Conservation (phyloP, 2,797 vertebrate species). For the Xiphorhynchus erythropygius region DNA sequence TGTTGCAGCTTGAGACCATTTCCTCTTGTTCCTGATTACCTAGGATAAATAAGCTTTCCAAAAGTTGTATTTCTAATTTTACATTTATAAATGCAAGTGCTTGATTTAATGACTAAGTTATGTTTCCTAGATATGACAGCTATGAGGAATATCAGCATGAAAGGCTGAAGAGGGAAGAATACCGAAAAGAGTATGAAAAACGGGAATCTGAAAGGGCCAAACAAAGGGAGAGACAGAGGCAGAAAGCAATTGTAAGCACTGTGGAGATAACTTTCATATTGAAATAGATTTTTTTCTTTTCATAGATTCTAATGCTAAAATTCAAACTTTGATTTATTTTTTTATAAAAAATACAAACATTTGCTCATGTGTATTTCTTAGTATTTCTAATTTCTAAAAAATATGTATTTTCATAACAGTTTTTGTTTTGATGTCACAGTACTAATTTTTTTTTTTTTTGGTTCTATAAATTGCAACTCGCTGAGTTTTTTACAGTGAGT, state of each 20-base stretch:
- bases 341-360: background rate
- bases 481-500: background rate
- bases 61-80: slow-evolving; percentile 3
- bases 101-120: slow-evolving; percentile 72
- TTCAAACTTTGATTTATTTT: background rate
- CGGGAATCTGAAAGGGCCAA: slow-evolving; percentile 92
- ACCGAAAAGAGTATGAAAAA: slow-evolving; percentile 90
- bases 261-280: slow-evolving; percentile 41
- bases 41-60: background rate
- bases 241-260: slow-evolving; percentile 95
- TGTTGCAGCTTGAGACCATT: background rate
- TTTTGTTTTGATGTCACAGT: background rate
- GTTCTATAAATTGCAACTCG: background rate
- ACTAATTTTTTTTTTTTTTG: background rate
- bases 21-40: background rate
- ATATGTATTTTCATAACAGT: background rate
- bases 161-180: slow-evolving; percentile 93
- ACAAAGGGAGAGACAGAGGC: slow-evolving; percentile 90
- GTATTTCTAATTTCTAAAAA: background rate
- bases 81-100: background rate
- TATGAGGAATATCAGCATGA: slow-evolving; percentile 97
- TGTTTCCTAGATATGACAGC: slow-evolving; percentile 92
- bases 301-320: background rate
- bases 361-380: background rate
- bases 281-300: slow-evolving; percentile 29